Base-by-base conservation (phyloP, 2,797 vertebrate genomes). In the Liparis tanakae region DNA sequence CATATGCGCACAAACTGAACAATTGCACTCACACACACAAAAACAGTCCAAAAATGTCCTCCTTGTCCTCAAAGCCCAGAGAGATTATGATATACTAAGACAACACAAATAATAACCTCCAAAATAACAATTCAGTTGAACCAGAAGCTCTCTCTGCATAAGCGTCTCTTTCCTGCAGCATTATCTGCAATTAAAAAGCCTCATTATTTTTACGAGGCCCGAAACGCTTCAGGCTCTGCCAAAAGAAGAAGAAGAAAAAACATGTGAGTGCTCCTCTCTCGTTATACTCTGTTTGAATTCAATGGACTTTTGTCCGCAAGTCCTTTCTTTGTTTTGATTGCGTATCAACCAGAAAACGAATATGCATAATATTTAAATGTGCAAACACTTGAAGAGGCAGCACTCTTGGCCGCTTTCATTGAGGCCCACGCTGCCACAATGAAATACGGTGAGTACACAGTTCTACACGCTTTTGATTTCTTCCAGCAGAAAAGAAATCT, bases 311-410 rank as follows among this genome's bases (percentile, higher is more conserved):
- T 33, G 3, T 22, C 62, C n/a, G 15, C 37, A 0, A 63, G 51
- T 58, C 20, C 12, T 79, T 20, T 65, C 50, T 65, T 68, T 74
- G 46, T 70, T 72, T 65, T 72, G 67, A 84, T 76, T 57, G 58
- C 2, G 5, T 63, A 76, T 63, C 12, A 72, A 72, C 67, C 63
- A 60, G 41, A 70, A 71, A 70, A 61, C 60, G 10, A 70, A 76
- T 67, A 76, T 76, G 62, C 65, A 76, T 63, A 58, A 74, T 54
- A 58, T 81, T 71, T 67, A 66, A 81, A 80, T 74, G 17, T 55
- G 43, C 57, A 72, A 70, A 64, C 54, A 51, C 43, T 68, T 79
- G 73, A 72, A 67, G 80, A 87, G 85, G 85, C 74, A 83, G 78
- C 51, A 41, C 30, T 69, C 44, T 76, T 78, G 79, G 85, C 83